A percentile compares a stretch with the other conserved stretches of the same genome.
These are phyloP conservation scores for Cyanistes caeruleus DNA, from an alignment of 2,113 vertebrate genomes.

Conservation along the genomic window DNA sequence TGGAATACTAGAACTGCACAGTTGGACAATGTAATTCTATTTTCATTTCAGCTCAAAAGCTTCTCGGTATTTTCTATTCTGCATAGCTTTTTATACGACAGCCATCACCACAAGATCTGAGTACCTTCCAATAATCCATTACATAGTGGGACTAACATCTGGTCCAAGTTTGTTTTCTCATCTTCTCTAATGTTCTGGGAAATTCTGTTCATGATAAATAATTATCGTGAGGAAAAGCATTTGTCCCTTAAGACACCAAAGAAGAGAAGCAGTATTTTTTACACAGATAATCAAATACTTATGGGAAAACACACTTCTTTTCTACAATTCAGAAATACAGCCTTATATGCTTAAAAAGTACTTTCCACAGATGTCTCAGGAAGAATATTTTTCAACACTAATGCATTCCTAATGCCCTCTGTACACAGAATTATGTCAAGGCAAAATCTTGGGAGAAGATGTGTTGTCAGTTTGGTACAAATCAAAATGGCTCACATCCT, in stretches of 20 bases:
- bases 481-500: not conserved
- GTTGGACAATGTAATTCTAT: not conserved
- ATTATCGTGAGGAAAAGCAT: not conserved
- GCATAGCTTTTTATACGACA: not conserved
- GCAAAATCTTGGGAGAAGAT: not conserved
- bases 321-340: not conserved
- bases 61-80: not conserved
- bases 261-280: not conserved
- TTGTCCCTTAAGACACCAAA: not conserved
- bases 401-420: not conserved
- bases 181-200: not conserved
- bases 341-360: not conserved
- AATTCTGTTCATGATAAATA: not conserved
- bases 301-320: not conserved
- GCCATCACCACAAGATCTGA: not conserved
- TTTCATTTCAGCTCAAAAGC: not conserved
- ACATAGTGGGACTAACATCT: not conserved
- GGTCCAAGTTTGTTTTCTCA: not conserved
- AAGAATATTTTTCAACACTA: not conserved
- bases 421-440: not conserved
- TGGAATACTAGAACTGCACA: not conserved
- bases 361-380: not conserved
- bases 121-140: not conserved
- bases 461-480: not conserved
- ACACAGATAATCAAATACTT: not conserved